Base-by-base conservation (phyloP, 2,113 vertebrate species). In the Pyxicephalus adspersus region DNA sequence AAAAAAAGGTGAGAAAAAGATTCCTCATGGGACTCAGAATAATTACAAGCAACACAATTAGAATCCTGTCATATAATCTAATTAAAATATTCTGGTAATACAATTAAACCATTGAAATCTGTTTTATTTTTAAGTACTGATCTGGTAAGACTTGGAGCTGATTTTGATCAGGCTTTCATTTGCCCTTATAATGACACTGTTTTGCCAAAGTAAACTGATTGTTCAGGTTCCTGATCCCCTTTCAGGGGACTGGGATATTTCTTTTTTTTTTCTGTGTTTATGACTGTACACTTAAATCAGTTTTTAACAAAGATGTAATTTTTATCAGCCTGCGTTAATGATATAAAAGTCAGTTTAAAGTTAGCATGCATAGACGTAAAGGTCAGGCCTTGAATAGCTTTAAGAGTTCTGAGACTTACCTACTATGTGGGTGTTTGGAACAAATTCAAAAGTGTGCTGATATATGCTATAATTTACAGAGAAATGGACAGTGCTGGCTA, bases 21-120 rank as follows among this genome's bases (percentile, higher is more conserved):
- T 75, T 74, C 80, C 80, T 74, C 80, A 28, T 66, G 80, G 80
- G 80, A 82, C 50, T 58, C 29, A 45, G 80, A 82, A 82, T 82
- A 82, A 82, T 82, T 82, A 82, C 80, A 82, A 65, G 80, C 80
- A 82, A 82, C 70, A 82, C 80, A 82, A 82, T 82, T 82, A 82
- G 80, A 82, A 82, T 82, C 80, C 80, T 82, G 80, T 82, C 80
- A 82, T 82, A 82, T 82, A 82, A 82, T 82, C 80, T 82, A 82
- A 82, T 82, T 82, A 82, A 82, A 82, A 82, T 82, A 82, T 82
- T 82, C 80, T 66, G 29, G 80, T 82, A 82, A 75, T 82, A 82
- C 72, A 82, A 82, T 75, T 66, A 82, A 75, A 66, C 80, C 70
- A 75, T 82, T 75, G 70, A 82, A 82, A 65, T 81, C 70, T 81